Base-by-base conservation (phyloP, 2,888 invertebrate species). In the Netelia virgata region DNA sequence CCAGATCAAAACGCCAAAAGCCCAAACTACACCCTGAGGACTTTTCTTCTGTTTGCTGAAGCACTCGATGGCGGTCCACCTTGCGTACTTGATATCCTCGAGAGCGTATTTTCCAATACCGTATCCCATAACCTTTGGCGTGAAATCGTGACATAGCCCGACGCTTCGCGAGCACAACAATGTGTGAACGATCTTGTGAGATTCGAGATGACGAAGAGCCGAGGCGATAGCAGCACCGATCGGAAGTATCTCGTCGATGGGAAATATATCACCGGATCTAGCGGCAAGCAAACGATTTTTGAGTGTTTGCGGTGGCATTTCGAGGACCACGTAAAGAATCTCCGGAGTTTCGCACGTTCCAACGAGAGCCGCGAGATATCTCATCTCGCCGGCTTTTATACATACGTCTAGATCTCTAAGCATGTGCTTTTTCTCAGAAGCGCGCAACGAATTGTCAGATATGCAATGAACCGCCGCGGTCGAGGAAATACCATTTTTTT, bases 11-110 rank as follows among this genome's bases (percentile, higher is more conserved):
- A 97, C 96, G 0, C 97, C 97, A 92, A 96, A 97, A 0, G 97
- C 96, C 98, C 98, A 98, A 5, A 97, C 95, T 90, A 97, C 97
- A 76, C 97, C 96, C 3, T 94, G 94, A n/a, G 96, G 96, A 87
- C 95, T 96, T 69, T 96, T 95, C 72, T 96, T 96, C 88, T 96
- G 96, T 79, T 93, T 94, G 43, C 96, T 95, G 86, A 97, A 94
- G 89, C 96, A 96, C 93, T 98, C 98, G 28, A 96, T 95, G 0
- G 98, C 96, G 8, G 96, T 96, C 97, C 97, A 98, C 61, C 98
- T 94, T 0, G 96, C 96, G 88, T 96, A 96, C 90, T 97, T 97
- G 1, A 96, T 95, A 66, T 96, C 96, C 91, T 96, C 95, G 75
- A 95, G 95, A 69, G 95, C 95, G 90, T 95, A 96, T 81, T 96